phyloP scores from a whole-genome alignment of 2,797 vertebrate genomes.

The Argyrosomus regius region DNA sequence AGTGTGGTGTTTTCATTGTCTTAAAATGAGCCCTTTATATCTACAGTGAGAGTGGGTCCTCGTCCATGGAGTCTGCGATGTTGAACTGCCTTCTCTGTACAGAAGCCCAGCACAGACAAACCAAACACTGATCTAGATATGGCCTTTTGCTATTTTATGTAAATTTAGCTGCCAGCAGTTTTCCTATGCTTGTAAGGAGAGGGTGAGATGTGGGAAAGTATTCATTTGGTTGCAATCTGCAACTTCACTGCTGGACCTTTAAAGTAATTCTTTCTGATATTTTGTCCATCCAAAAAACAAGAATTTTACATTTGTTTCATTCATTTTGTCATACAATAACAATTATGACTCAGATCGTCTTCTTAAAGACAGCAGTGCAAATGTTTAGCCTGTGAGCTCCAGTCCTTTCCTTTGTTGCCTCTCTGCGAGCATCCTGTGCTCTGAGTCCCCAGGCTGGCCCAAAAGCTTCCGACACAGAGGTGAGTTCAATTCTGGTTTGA shows the following conservation, averaged over 20 bases:
- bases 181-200: too few species aligned
- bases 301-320: background rate
- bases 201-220: background rate
- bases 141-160: too few species aligned
- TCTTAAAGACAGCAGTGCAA: conserved; percentile 18
- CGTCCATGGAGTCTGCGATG: too few species aligned
- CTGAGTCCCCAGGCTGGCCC: background rate
- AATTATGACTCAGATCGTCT: background rate
- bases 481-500: conserved; percentile 32
- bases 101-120: too few species aligned
- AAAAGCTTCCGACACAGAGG: conserved; percentile 14
- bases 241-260: too few species aligned
- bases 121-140: too few species aligned
- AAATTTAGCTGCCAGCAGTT: too few species aligned
- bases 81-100: too few species aligned
- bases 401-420: background rate
- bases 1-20: too few species aligned
- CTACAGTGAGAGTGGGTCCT: too few species aligned
- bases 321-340: conserved; percentile 22
- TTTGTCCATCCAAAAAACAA: background rate
- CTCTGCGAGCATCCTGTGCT: background rate
- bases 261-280: background rate
- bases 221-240: too few species aligned
- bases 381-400: conserved; percentile 10
- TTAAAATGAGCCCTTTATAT: too few species aligned